These are phyloP conservation scores for Holothuria leucospilota DNA, from an alignment of 53 echinoderm and acorn worm species.

Conservation along the genomic window DNA sequence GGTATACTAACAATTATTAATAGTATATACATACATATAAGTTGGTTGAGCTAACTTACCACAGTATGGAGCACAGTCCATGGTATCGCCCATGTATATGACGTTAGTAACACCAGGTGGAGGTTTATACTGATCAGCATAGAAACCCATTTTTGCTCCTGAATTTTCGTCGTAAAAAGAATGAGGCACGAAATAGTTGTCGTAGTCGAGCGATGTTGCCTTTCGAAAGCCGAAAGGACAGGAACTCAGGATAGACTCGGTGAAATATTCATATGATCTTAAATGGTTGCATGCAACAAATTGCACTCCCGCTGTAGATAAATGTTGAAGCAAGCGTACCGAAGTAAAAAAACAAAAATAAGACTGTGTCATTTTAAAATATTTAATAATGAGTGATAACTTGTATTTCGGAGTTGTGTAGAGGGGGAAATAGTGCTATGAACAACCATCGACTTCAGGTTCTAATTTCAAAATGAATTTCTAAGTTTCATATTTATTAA, in stretches of 20 bases:
- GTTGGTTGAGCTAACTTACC: not conserved
- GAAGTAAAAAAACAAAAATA: no score
- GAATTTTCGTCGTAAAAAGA: not conserved
- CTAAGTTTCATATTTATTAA: no score
- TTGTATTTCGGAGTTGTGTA: no score
- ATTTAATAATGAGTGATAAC: no score
- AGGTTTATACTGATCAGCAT: conserved; percentile 16
- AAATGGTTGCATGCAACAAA: conserved; percentile 94
- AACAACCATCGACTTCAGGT: no score
- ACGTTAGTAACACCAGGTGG: not conserved
- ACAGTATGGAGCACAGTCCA: conserved; percentile 11
- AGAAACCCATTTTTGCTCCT: conserved; percentile 13
- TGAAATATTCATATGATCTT: conserved; percentile 78
- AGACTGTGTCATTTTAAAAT: no score
- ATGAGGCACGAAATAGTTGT: not conserved
- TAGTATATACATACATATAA: no score
- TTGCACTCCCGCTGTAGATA: conserved; percentile 65
- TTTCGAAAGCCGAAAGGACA: conserved; percentile 58
- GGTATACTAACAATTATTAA: no score
- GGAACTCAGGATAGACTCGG: conserved; percentile 74
- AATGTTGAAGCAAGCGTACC: not conserved
- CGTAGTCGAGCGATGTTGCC: conserved; percentile 30
- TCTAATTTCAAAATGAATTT: no score
- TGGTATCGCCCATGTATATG: not conserved
- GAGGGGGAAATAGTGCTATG: no score